phyloP scores from a whole-genome alignment of 1,140 invertebrate species.

The Asobara japonica region DNA sequence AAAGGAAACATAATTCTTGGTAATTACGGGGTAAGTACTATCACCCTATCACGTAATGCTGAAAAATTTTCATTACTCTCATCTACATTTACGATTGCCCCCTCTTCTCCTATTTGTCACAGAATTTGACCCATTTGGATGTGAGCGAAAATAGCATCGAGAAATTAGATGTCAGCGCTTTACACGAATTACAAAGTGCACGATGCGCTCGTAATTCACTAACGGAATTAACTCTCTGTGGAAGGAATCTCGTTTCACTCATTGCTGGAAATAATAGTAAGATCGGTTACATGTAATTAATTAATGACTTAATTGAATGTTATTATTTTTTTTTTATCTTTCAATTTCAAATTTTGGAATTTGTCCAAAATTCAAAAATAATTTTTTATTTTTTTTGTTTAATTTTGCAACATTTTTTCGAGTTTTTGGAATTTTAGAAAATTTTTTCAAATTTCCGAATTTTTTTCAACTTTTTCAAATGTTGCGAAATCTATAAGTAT shows the following conservation, averaged over 20 bases:
- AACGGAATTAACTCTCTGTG: slow-evolving; percentile 75
- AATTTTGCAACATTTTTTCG: neutral
- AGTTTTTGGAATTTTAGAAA: slow-evolving; percentile 25
- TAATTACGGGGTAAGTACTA: slow-evolving; percentile 79
- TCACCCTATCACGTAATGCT: slow-evolving; percentile 5
- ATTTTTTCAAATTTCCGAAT: too few relatives aligned
- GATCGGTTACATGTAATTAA: slow-evolving; percentile 37
- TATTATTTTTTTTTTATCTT: too few relatives aligned
- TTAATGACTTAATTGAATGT: too few relatives aligned
- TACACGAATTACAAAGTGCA: slow-evolving; percentile 75
- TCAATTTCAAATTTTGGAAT: too few relatives aligned
- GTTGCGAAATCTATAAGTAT: neutral
- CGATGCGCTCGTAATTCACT: slow-evolving; percentile 78
- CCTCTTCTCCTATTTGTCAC: slow-evolving; percentile 47
- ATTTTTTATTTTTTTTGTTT: neutral
- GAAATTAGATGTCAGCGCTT: slow-evolving; percentile 76
- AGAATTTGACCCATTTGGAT: slow-evolving; percentile 79
- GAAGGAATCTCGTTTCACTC: slow-evolving; percentile 73
- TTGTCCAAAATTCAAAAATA: neutral
- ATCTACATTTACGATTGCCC: neutral
- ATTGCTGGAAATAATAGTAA: slow-evolving; percentile 82
- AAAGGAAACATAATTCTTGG: slow-evolving; percentile 85
- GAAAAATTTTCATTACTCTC: slow-evolving; percentile 3
- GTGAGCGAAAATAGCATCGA: slow-evolving; percentile 84
- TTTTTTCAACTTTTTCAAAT: too few relatives aligned